phyloP scores from a whole-genome alignment of 2,113 vertebrate genomes.

The Peromyscus californicus region DNA sequence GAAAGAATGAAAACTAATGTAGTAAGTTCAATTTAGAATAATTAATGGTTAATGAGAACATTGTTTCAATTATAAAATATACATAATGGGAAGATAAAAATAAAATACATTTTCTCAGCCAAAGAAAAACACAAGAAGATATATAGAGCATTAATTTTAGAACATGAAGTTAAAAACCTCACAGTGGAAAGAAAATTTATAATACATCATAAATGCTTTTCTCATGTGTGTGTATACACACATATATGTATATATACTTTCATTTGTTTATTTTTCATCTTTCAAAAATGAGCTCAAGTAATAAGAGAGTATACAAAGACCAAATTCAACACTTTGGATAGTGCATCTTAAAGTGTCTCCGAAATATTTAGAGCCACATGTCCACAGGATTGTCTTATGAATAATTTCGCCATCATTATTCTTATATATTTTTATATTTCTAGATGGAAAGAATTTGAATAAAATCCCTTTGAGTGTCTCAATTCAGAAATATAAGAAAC shows the following conservation, averaged over 20 bases:
- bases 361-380: neutral
- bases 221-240: neutral
- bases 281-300: conserved; percentile 1
- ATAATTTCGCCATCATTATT: neutral
- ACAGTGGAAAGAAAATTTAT: neutral
- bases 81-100: conserved; percentile 50
- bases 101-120: conserved; percentile 36
- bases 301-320: neutral
- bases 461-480: conserved; percentile 6
- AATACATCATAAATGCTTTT: neutral
- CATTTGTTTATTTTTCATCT: neutral
- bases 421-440: neutral
- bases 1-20: neutral
- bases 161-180: neutral
- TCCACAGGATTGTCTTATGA: neutral
- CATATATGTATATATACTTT: neutral
- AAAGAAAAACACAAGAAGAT: conserved; percentile 48
- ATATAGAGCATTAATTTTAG: conserved; percentile 7
- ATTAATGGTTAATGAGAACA: conserved; percentile 39
- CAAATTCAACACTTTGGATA: neutral
- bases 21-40: conserved; percentile 45
- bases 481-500: conserved; percentile 42
- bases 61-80: conserved; percentile 59
- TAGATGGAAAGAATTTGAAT: neutral
- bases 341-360: neutral